Evolutionary conservation across 2,113 vertebrate genomes (phyloP).

Genomic region (Choloepus hoffmanni): DNA sequence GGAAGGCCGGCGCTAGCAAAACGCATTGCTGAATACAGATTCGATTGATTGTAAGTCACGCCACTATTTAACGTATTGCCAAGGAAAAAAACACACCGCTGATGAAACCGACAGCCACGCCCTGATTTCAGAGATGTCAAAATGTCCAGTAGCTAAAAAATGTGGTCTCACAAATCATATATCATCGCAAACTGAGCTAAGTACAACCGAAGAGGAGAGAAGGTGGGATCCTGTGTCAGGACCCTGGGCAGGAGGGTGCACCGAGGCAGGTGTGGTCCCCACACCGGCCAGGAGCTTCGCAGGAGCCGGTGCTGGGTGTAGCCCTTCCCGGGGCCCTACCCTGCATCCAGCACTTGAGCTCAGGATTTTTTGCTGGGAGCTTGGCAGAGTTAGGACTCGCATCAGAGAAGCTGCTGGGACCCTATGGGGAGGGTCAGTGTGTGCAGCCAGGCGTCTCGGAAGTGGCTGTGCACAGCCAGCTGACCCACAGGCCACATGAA

Average conservation of each 20-base stretch:
- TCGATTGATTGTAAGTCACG: background rate
- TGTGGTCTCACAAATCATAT: rapidly evolving
- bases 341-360: background rate
- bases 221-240: background rate
- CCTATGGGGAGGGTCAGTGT: background rate
- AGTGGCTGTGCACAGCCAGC: background rate
- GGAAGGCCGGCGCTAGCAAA: background rate
- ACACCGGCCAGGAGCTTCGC: background rate
- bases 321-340: background rate
- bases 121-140: rapidly evolving
- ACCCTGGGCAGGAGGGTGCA: background rate
- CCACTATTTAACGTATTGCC: rapidly evolving
- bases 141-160: too few species aligned
- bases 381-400: background rate
- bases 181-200: background rate
- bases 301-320: background rate
- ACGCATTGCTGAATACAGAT: background rate
- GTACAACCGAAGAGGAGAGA: background rate
- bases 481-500: background rate
- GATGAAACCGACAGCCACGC: background rate
- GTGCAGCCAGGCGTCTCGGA: background rate
- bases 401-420: background rate
- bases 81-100: rapidly evolving
- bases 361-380: background rate
- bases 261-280: background rate